Evolutionary conservation across 2,888 invertebrate species (phyloP).

Genomic region (Gnatocerus cornutus): DNA sequence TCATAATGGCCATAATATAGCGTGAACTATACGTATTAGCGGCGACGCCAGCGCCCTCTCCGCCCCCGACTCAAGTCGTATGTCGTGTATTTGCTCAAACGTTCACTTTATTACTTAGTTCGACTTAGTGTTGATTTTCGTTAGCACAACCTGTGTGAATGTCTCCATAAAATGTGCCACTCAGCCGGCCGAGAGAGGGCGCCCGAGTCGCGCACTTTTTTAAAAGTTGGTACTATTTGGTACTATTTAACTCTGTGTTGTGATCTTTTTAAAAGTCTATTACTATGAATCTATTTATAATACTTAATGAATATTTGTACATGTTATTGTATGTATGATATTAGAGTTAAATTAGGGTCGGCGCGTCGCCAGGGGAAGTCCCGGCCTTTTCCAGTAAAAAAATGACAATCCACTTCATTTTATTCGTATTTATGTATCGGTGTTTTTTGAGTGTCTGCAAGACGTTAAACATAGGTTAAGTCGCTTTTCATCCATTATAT

Average conservation of each 20-base stretch:
- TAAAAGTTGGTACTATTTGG: constrained; percentile 42
- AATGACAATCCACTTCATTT: constrained; percentile 70
- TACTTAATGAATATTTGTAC: constrained; percentile 70
- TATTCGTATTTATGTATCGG: constrained; percentile 62
- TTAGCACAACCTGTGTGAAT: constrained; percentile 30
- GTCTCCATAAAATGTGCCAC: constrained; percentile 57
- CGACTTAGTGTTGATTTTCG: not conserved
- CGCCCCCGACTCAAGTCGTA: constrained; percentile 31
- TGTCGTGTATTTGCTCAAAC: constrained; percentile 52
- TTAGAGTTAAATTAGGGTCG: constrained; percentile 58
- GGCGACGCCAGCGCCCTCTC: constrained; percentile 28
- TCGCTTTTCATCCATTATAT: constrained; percentile 61
- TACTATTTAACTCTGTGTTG: constrained; percentile 72
- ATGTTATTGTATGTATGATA: constrained; percentile 70
- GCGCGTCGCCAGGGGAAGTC: constrained; percentile 57
- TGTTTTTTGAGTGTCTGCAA: constrained; percentile 67
- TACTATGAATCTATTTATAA: constrained; percentile 72
- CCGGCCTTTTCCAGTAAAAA: constrained; percentile 62
- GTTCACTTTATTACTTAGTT: constrained; percentile 27
- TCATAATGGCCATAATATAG: constrained; percentile 69
- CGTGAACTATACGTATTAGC: constrained; percentile 63
- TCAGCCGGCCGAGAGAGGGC: constrained; percentile 53
- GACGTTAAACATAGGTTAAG: constrained; percentile 66
- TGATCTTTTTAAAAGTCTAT: constrained; percentile 73
- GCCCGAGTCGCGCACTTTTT: constrained; percentile 57